Conservation (phyloP, 1,140 invertebrate genomes). For the Zaprionus africanus region DNA sequence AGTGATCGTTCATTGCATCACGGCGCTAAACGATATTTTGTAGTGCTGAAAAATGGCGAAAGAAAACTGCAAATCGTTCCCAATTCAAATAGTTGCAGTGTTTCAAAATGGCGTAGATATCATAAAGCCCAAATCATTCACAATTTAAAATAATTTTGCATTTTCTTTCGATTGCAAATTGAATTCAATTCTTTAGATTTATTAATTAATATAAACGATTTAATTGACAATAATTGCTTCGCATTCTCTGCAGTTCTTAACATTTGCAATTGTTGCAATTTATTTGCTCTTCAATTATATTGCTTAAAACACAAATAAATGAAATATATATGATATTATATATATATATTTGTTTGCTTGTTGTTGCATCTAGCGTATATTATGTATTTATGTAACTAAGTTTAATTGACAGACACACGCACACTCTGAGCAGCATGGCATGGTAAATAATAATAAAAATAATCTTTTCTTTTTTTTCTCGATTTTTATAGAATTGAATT, state of each 20-base stretch:
- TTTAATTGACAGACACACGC: slow-evolving; percentile 28
- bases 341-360: neutral
- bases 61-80: too few relatives aligned
- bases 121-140: neutral
- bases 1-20: neutral
- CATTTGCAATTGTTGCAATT: slow-evolving; percentile 18
- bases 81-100: neutral
- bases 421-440: neutral
- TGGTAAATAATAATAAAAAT: neutral
- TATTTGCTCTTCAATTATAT: slow-evolving; percentile 45
- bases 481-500: slow-evolving; percentile 33
- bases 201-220: neutral
- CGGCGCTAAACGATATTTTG: neutral
- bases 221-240: slow-evolving; percentile 9
- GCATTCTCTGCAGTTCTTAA: slow-evolving; percentile 1
- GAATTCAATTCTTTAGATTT: too few relatives aligned
- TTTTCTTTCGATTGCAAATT: neutral
- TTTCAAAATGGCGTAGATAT: neutral
- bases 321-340: slow-evolving; percentile 16
- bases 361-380: slow-evolving; percentile 16
- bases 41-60: too few relatives aligned
- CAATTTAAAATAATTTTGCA: neutral
- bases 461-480: slow-evolving; percentile 7
- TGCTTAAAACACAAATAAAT: slow-evolving; percentile 45
- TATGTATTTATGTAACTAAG: slow-evolving; percentile 25